A percentile compares a stretch with the other conserved stretches of the same genome.
phyloP scores from a whole-genome alignment of 2,113 vertebrate species.

The Emydocephalus ijimae region DNA sequence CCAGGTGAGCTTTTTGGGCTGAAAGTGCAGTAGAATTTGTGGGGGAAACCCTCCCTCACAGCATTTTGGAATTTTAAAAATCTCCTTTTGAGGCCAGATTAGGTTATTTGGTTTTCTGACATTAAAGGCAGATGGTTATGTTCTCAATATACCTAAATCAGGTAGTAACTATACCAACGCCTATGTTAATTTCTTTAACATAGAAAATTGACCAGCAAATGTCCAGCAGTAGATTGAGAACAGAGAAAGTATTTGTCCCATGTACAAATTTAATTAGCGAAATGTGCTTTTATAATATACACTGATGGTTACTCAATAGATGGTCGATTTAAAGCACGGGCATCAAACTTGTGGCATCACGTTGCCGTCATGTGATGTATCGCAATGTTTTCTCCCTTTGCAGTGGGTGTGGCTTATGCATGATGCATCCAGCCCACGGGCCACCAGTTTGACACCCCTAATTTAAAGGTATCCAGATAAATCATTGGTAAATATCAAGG shows the following conservation, averaged over 20 bases:
- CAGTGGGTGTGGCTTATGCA: too few species aligned
- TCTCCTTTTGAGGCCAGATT: not conserved
- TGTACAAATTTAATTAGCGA: not conserved
- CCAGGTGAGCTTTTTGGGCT: not conserved
- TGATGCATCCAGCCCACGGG: too few species aligned
- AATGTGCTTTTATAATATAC: not conserved
- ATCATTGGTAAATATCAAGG: not conserved
- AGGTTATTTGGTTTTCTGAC: not conserved
- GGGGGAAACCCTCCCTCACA: not conserved
- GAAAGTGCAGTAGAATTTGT: not conserved
- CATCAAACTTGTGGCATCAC: too few species aligned
- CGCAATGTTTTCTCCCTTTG: too few species aligned
- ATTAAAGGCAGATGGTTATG: not conserved
- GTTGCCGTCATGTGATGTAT: too few species aligned
- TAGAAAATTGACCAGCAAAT: not conserved
- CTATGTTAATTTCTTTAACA: not conserved
- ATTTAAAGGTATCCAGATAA: not conserved
- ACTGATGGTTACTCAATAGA: not conserved
- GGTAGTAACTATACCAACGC: not conserved
- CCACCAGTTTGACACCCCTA: too few species aligned
- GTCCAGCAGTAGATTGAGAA: not conserved
- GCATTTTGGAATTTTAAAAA: not conserved
- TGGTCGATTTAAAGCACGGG: not conserved
- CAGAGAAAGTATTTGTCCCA: not conserved
- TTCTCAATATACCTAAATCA: not conserved